phyloP scores from a whole-genome alignment of 35 echinoderm and acorn worm species.

The Strongylocentrotus purpuratus region DNA sequence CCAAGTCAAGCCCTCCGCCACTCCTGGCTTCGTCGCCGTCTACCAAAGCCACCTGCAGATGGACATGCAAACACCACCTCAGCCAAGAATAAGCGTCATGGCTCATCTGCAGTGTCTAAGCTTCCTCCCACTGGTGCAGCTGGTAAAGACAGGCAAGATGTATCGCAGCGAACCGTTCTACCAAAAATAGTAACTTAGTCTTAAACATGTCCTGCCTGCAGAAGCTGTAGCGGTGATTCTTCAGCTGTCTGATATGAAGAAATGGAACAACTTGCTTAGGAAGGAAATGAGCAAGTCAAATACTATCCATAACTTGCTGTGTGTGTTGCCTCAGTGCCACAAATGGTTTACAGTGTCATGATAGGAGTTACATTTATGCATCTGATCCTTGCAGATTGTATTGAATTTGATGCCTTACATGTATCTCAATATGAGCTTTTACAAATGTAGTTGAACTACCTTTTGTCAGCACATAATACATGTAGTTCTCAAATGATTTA shows the following conservation, averaged over 20 bases:
- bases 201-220: constrained; percentile 3
- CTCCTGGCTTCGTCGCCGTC: constrained; percentile 84
- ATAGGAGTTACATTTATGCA: background rate
- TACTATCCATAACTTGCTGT: constrained; percentile 6
- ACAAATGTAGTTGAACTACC: background rate
- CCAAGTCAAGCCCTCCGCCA: constrained; percentile 94
- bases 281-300: constrained; percentile 20
- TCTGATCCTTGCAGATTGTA: background rate
- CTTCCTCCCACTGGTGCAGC: constrained; percentile 86
- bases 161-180: constrained; percentile 86
- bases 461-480: background rate
- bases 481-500: background rate
- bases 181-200: constrained; percentile 97
- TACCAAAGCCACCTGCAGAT: constrained; percentile 90
- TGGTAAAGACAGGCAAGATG: constrained; percentile 83
- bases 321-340: constrained; percentile 48
- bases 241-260: background rate
- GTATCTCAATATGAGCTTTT: background rate
- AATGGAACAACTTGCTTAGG: background rate
- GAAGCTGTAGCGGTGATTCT: background rate
- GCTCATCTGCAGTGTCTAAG: constrained; percentile 89
- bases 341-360: background rate
- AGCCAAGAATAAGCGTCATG: constrained; percentile 94
- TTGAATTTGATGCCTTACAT: constrained; percentile 4
- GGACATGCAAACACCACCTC: constrained; percentile 58